Evolutionary conservation across 2,113 vertebrate genomes (phyloP).

Genomic region (Ascaphus truei): DNA sequence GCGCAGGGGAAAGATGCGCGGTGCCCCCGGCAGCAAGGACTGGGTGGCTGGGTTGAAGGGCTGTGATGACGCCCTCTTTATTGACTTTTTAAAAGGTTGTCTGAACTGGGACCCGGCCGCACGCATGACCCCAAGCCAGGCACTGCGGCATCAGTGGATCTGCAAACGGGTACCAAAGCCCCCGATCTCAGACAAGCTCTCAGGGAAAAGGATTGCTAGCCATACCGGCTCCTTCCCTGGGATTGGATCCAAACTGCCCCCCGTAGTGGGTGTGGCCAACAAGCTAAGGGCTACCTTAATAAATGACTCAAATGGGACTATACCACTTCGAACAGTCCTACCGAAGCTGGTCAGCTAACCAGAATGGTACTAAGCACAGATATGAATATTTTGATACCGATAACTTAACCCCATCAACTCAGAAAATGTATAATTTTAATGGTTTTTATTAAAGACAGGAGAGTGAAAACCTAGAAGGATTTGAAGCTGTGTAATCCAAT

Average conservation of each 20-base stretch:
- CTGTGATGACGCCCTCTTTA: conserved; percentile 87
- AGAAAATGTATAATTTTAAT: conserved; percentile 36
- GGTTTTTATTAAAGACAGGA: conserved; percentile 48
- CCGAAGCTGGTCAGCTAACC: conserved; percentile 89
- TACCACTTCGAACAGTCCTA: conserved; percentile 88
- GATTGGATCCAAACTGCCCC: conserved; percentile 76
- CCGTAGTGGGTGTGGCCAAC: conserved; percentile 65
- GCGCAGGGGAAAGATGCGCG: conserved; percentile 85
- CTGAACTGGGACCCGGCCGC: conserved; percentile 90
- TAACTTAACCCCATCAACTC: conserved; percentile 7
- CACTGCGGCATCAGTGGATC: conserved; percentile 90
- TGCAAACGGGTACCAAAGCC: conserved; percentile 79
- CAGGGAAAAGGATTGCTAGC: conserved; percentile 70
- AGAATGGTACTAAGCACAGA: not conserved
- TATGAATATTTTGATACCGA: not conserved
- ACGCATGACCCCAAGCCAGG: conserved; percentile 87
- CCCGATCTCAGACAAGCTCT: conserved; percentile 65
- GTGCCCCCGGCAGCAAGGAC: conserved; percentile 86
- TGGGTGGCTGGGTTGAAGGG: conserved; percentile 87
- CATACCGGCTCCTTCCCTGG: conserved; percentile 82
- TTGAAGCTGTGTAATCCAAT: not conserved
- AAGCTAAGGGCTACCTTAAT: conserved; percentile 88
- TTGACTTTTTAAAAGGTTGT: conserved; percentile 92
- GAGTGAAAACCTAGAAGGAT: not conserved
- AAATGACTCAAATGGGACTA: conserved; percentile 69